A percentile compares a stretch with the other conserved stretches of the same genome.
These are phyloP conservation scores for Rhinoraja longicauda DNA, from an alignment of 2,797 vertebrate genomes.

Conservation along the genomic window DNA sequence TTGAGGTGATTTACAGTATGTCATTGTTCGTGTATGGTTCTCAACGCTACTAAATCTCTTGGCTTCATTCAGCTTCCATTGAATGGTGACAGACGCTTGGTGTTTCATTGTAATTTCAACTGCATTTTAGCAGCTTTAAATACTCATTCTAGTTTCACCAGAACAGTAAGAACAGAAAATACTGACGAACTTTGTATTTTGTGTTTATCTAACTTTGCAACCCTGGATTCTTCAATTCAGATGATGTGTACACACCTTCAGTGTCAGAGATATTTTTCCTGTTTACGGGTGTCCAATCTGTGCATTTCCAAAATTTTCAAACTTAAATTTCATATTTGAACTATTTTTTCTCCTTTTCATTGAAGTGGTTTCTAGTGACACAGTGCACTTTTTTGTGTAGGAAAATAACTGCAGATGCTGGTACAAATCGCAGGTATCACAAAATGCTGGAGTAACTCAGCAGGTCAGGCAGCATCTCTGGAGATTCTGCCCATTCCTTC, in stretches of 20 bases:
- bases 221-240: background rate
- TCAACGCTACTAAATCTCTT: background rate
- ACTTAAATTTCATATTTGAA: background rate
- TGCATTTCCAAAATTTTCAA: background rate
- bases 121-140: background rate
- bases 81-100: slow-evolving; percentile 9
- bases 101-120: slow-evolving; percentile 18
- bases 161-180: background rate
- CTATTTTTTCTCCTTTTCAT: too few species aligned
- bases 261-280: background rate
- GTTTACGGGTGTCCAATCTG: background rate
- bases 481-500: too few species aligned
- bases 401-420: too few species aligned
- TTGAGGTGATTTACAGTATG: slow-evolving; percentile 3
- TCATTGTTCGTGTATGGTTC: background rate
- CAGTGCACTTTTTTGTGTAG: too few species aligned
- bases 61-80: background rate
- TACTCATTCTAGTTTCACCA: background rate
- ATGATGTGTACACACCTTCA: background rate
- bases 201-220: too few species aligned
- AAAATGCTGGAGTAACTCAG: too few species aligned
- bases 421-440: too few species aligned
- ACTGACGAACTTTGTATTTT: too few species aligned
- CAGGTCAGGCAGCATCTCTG: too few species aligned
- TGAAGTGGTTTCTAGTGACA: background rate